Base-by-base conservation (phyloP, 2,113 vertebrate genomes). In the Tinamus guttatus region DNA sequence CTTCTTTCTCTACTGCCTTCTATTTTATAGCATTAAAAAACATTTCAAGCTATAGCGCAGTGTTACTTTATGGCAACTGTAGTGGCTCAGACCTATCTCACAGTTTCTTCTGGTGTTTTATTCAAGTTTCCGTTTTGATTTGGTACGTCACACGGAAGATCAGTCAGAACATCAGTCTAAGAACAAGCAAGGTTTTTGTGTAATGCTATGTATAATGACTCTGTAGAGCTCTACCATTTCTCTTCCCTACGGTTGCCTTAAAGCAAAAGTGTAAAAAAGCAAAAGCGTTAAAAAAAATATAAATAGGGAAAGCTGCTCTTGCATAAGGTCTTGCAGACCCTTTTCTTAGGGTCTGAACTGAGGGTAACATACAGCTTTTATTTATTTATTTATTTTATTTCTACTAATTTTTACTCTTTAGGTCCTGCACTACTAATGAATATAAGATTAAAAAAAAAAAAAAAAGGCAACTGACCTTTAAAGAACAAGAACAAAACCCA, bases 271-370 rank as follows among this genome's bases (percentile, higher is more conserved):
- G n/a, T n/a, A n/a, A n/a, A n/a, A n/a, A n/a, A n/a, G n/a, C n/a
- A n/a, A n/a, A n/a, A n/a, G n/a, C n/a, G n/a, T 22, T 20, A 88
- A 93, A 41, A 40, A 32, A 1, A 92, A 60, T 69, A 28, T 89
- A 78, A 83, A 86, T 43, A 87, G 47, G 52, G 80, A 95, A 84
- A 78, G 41, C 80, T 77, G 20, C 81, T 90, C 41, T 74, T 47
- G 32, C 7, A 14, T 70, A 85, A n/a, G n/a, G n/a, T n/a, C n/a
- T n/a, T n/a, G n/a, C n/a, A n/a, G n/a, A n/a, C n/a, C n/a, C n/a
- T 85, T 78, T 49, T 71, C 4, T n/a, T n/a, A 1, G 19, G 0
- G 14, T 67, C 45, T 93, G 34, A 93, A 80, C 27, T 75, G 11
- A 87, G 45, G 83, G 60, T 8, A 58, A 32, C 17, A 76, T 28